phyloP scores from a whole-genome alignment of 2,113 vertebrate species.

The Scortum barcoo region DNA sequence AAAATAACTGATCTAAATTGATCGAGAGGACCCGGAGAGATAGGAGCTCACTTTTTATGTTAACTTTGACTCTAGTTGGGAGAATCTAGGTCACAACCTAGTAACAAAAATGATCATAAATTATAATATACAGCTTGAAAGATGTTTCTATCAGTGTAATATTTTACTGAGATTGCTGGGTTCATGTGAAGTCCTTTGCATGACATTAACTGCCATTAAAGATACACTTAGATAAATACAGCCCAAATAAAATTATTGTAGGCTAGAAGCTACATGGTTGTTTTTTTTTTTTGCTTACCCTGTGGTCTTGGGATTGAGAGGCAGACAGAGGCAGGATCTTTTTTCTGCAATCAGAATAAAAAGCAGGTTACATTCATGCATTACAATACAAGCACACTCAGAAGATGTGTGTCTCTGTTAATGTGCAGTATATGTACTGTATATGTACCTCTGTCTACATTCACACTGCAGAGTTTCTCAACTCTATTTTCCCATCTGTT shows the following conservation, averaged over 20 bases:
- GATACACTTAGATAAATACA: background rate
- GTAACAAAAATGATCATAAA: too few relatives aligned
- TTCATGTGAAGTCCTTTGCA: background rate
- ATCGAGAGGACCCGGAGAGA: too few relatives aligned
- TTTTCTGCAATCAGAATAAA: conserved; percentile 81
- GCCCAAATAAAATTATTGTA: background rate
- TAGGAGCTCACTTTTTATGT: background rate
- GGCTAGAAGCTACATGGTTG: conserved; percentile 8
- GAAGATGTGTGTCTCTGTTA: background rate
- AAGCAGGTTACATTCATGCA: conserved; percentile 25
- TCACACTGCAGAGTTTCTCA: background rate
- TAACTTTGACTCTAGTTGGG: background rate
- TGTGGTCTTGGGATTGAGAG: conserved; percentile 82
- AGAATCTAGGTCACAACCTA: too few relatives aligned
- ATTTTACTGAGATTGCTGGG: background rate
- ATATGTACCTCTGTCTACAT: background rate
- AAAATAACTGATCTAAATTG: background rate
- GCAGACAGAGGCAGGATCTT: conserved; percentile 84
- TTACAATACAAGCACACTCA: background rate
- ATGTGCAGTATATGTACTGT: background rate
- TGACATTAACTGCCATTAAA: background rate
- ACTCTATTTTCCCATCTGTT: background rate
- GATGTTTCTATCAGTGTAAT: too few relatives aligned
- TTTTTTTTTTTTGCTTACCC: too few relatives aligned
- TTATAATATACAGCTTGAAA: too few relatives aligned